Conservation (phyloP, 2,888 invertebrate species). For the Seira sanloemensis region DNA sequence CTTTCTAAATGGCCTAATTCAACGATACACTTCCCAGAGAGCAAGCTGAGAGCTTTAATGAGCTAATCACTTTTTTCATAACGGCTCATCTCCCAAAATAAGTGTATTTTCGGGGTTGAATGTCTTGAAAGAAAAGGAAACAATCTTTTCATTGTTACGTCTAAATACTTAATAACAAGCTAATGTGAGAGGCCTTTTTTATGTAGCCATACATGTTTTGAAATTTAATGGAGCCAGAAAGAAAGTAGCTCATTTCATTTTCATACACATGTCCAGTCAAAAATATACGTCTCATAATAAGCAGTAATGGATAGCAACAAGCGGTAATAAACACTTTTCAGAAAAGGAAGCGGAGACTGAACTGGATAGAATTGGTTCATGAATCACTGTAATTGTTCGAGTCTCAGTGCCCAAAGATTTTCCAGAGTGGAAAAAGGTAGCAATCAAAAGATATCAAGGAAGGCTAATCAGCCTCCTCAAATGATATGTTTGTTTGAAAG, state of each 20-base stretch:
- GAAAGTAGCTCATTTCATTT: background rate
- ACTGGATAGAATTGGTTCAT: background rate
- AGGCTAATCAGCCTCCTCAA: conserved; percentile 61
- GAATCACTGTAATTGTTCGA: background rate
- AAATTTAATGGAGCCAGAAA: conserved; percentile 27
- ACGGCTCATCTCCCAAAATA: too few species aligned
- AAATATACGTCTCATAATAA: background rate
- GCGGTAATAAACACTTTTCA: background rate
- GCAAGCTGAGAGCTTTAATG: too few species aligned
- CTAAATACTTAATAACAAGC: background rate
- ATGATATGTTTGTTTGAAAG: background rate
- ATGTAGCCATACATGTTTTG: conserved; percentile 19
- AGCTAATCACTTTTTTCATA: conserved; percentile 40
- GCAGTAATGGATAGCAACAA: conserved; percentile 1
- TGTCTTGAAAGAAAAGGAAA: background rate
- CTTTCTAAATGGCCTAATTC: conserved; percentile 33
- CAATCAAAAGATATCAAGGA: conserved; percentile 61
- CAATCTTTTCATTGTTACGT: background rate
- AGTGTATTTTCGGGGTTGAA: too few species aligned
- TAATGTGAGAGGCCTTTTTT: background rate
- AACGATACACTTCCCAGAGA: conserved; percentile 32
- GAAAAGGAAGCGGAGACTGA: background rate
- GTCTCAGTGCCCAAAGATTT: too few species aligned
- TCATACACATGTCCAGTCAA: background rate
- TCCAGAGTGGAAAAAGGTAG: conserved; percentile 59